phyloP scores from a whole-genome alignment of 2,888 invertebrate genomes.

The Chaitophorus viminalis region DNA sequence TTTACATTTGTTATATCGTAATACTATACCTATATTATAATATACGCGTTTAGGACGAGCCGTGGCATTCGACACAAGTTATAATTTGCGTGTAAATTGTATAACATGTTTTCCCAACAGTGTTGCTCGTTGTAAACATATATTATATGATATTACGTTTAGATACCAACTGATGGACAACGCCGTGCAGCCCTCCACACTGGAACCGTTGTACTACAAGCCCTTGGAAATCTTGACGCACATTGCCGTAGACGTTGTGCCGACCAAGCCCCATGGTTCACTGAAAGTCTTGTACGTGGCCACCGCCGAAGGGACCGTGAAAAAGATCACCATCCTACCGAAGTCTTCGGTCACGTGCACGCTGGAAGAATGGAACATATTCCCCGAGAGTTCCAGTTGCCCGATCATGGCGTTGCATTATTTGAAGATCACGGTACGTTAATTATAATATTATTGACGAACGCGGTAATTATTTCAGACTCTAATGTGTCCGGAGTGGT shows the following conservation, averaged over 20 bases:
- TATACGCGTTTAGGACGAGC: background rate
- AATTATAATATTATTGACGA: too few relatives aligned
- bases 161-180: constrained; percentile 88
- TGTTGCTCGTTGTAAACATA: background rate
- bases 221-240: constrained; percentile 78
- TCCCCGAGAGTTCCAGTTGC: constrained; percentile 70
- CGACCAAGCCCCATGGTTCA: constrained; percentile 76
- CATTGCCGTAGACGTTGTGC: constrained; percentile 83
- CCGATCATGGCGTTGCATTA: constrained; percentile 78
- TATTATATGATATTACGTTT: constrained; percentile 61
- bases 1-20: background rate
- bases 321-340: constrained; percentile 83
- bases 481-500: too few relatives aligned
- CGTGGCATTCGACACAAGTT: background rate
- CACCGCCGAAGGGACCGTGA: constrained; percentile 78
- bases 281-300: constrained; percentile 85
- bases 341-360: constrained; percentile 79
- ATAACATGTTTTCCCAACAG: background rate
- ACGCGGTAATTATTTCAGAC: too few relatives aligned
- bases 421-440: constrained; percentile 78
- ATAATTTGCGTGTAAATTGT: background rate
- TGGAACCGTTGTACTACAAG: constrained; percentile 77
- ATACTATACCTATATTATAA: background rate
- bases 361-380: constrained; percentile 84
- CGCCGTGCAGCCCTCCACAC: constrained; percentile 80